A percentile compares a stretch with the other conserved stretches of the same genome.
These are phyloP conservation scores for Protophormia terraenovae DNA, from an alignment of 2,888 invertebrate genomes.

Conservation along the genomic window DNA sequence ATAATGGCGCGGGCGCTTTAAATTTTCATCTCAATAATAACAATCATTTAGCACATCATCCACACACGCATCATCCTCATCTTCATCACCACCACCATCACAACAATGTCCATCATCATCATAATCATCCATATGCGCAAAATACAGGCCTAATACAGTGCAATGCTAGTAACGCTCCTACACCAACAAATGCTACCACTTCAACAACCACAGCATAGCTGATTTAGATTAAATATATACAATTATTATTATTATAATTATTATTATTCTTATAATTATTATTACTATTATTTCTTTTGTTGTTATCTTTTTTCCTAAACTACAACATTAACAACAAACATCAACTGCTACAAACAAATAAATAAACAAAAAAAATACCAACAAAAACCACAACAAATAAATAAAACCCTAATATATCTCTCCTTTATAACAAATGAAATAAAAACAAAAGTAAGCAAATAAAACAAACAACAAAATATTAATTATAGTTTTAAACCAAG, in stretches of 20 bases:
- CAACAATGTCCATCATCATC: constrained; percentile 69
- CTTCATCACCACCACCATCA: constrained; percentile 70
- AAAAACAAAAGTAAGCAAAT: constrained; percentile 54
- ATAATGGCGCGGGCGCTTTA: constrained; percentile 77
- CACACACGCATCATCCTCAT: constrained; percentile 71
- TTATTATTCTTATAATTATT: constrained; percentile 62
- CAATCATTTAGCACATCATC: constrained; percentile 73
- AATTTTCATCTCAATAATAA: constrained; percentile 79
- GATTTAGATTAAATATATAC: constrained; percentile 68
- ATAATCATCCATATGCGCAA: constrained; percentile 69
- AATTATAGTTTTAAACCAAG: constrained; percentile 58
- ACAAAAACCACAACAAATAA: constrained; percentile 59
- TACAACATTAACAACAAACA: constrained; percentile 56
- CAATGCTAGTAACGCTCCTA: constrained; percentile 77
- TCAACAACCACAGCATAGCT: constrained; percentile 80
- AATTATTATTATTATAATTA: constrained; percentile 59
- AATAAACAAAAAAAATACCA: constrained; percentile 75
- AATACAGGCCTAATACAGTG: constrained; percentile 80
- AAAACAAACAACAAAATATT: constrained; percentile 55
- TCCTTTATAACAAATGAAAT: constrained; percentile 60
- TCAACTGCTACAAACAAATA: constrained; percentile 63
- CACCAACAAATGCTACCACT: constrained; percentile 71
- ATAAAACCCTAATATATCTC: constrained; percentile 69
- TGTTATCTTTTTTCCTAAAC: constrained; percentile 57
- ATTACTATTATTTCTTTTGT: constrained; percentile 52